Evolutionary conservation across 2,888 invertebrate species (phyloP).

Genomic region (Andrena fulva): DNA sequence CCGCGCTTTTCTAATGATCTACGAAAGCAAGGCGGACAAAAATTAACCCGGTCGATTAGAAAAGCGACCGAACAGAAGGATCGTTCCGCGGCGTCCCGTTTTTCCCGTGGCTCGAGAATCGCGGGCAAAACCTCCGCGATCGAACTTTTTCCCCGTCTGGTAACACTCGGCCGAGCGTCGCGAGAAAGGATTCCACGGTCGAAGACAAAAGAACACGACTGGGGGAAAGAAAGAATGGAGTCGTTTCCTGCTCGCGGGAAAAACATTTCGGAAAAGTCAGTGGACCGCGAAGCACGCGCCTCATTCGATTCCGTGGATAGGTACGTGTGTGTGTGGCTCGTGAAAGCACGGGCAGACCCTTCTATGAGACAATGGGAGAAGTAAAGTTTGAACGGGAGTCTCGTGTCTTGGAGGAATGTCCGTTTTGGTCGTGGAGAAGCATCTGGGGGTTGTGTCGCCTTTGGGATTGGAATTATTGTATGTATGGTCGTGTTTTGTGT

Average conservation of each 20-base stretch:
- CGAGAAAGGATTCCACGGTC: conserved; percentile 62
- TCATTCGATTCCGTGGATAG: conserved; percentile 43
- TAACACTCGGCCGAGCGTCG: conserved; percentile 23
- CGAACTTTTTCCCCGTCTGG: background rate
- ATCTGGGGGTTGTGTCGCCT: background rate
- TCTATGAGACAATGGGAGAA: conserved; percentile 53
- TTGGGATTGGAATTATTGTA: no score
- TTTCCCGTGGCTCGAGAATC: conserved; percentile 6
- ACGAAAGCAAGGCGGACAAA: background rate
- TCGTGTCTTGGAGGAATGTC: conserved; percentile 43
- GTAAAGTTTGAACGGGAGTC: conserved; percentile 36
- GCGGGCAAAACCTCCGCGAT: conserved; percentile 17
- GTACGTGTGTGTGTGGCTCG: background rate
- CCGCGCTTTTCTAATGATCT: background rate
- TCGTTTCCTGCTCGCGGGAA: conserved; percentile 60
- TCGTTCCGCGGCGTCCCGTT: background rate
- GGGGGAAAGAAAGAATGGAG: conserved; percentile 50
- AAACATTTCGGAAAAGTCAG: conserved; percentile 75
- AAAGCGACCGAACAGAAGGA: background rate
- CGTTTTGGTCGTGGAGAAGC: conserved; percentile 29
- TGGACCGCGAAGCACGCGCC: conserved; percentile 67
- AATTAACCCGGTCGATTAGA: background rate
- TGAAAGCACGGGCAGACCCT: conserved; percentile 53
- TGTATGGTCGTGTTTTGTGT: no score
- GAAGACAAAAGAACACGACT: conserved; percentile 36